Evolutionary conservation across 2,113 vertebrate species (phyloP).

Genomic region (Daphoenositta chrysoptera): DNA sequence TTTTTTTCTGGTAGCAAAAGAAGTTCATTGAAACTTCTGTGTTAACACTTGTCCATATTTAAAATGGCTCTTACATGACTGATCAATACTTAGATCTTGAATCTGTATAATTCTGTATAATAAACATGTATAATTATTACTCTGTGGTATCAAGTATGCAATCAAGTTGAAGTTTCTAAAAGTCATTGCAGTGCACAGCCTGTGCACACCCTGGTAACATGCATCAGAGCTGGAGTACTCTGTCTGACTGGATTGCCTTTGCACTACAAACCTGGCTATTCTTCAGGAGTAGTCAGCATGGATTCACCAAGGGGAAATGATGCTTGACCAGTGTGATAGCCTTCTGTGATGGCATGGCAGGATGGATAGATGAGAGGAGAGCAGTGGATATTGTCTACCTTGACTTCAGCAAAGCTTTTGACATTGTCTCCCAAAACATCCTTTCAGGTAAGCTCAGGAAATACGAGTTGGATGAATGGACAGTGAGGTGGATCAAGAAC

Average conservation of each 20-base stretch:
- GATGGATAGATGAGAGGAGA: rapidly evolving
- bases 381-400: background rate
- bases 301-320: background rate
- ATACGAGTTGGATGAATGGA: background rate
- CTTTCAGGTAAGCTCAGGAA: background rate
- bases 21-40: background rate
- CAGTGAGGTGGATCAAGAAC: background rate
- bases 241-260: background rate
- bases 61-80: background rate
- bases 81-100: background rate
- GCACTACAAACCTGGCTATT: background rate
- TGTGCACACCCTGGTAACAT: background rate
- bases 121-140: background rate
- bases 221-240: background rate
- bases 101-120: too few species aligned
- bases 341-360: background rate
- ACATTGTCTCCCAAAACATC: background rate
- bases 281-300: background rate
- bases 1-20: background rate
- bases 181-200: background rate
- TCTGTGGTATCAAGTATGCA: background rate
- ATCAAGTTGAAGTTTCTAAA: background rate
- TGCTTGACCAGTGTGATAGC: background rate
- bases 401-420: background rate
- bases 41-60: background rate